A percentile compares a stretch with the other conserved stretches of the same genome.
These are phyloP conservation scores for Andrena cerasifolii DNA, from an alignment of 1,140 invertebrate genomes.

Conservation along the genomic window DNA sequence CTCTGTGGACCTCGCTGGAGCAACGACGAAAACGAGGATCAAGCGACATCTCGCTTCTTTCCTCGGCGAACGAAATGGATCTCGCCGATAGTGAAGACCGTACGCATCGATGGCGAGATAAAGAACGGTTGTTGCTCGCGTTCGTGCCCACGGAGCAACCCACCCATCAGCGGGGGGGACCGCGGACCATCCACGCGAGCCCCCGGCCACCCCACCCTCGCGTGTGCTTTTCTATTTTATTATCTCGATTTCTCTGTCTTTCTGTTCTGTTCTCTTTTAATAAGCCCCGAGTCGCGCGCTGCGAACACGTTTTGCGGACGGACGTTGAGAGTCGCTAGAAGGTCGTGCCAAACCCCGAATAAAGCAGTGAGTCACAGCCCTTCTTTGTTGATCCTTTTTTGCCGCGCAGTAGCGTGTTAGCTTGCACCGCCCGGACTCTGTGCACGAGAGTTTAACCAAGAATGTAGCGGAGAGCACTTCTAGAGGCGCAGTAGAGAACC, in stretches of 20 bases:
- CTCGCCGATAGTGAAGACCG: not conserved
- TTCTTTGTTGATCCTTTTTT: slow-evolving; percentile 67
- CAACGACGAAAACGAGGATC: not conserved
- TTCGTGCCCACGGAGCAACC: not conserved
- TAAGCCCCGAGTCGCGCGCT: slow-evolving; percentile 52
- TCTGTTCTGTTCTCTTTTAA: slow-evolving; percentile 14
- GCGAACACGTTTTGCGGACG: slow-evolving; percentile 54
- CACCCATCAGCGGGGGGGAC: too few relatives aligned
- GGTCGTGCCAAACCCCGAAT: slow-evolving; percentile 67
- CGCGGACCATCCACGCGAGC: too few relatives aligned
- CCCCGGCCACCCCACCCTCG: too few relatives aligned
- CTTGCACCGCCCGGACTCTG: slow-evolving; percentile 59
- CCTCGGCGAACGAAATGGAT: not conserved
- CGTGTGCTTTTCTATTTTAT: slow-evolving; percentile 2
- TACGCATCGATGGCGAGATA: not conserved
- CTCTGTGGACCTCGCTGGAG: not conserved
- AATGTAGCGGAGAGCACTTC: slow-evolving; percentile 16
- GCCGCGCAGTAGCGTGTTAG: slow-evolving; percentile 59
- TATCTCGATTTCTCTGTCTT: slow-evolving; percentile 17
- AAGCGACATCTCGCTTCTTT: not conserved
- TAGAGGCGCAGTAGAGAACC: slow-evolving; percentile 23
- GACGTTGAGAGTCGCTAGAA: slow-evolving; percentile 61
- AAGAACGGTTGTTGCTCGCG: not conserved
- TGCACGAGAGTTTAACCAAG: slow-evolving; percentile 55
- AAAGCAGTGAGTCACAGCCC: slow-evolving; percentile 69